Evolutionary conservation across 2,113 vertebrate genomes (phyloP), one percentile per base, ranked within the genome.

Genomic region (Egretta garzetta): DNA sequence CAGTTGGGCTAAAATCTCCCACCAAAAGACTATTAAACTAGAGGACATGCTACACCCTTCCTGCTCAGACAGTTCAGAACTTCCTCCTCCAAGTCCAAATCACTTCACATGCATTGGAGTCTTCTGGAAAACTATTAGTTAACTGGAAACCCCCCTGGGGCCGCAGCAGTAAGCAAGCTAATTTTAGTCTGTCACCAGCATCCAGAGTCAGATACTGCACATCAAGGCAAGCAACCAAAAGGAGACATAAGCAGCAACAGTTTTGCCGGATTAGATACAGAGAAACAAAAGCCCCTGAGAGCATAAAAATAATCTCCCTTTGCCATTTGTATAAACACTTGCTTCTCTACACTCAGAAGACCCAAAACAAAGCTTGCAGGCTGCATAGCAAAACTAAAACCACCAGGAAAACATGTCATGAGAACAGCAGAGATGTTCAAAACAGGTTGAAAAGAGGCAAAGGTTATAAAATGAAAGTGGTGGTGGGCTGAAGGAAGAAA

Each of bases 11-110:
- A 80, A 84, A 85, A 84, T 66, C 52, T 77, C 26, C 71, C 86
- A 45, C 56, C 5, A 5, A 64, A 82, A 83, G 32, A 76, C 56
- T 53, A 56, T 70, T 67, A 86, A 88, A 67, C 28, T 33, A 63
- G 45, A 97, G 60, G 74, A 94, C 84, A 93, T 41, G 73, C 81
- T 94, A 96, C 93, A 93, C 86, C 88, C 95, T 96, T 97, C 97
- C 96, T 90, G 92, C 64, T 92, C 63, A 93, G 79, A 15, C n/a
- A 41, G 59, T 76, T 66, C n/a, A 63, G 32, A 81, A 90, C 92
- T 91, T 96, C 97, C 95, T 92, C 45, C 75, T 77, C 59, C 4
- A 19, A 60, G 24, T 28, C 16, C 11, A 1, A 73, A 79, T 24
- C 33, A 21, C 41, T 92, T 50, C 19, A 37, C 59, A 71, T 6